phyloP scores from a whole-genome alignment of 1,140 invertebrate genomes.

The Dendroctonus ponderosae region DNA sequence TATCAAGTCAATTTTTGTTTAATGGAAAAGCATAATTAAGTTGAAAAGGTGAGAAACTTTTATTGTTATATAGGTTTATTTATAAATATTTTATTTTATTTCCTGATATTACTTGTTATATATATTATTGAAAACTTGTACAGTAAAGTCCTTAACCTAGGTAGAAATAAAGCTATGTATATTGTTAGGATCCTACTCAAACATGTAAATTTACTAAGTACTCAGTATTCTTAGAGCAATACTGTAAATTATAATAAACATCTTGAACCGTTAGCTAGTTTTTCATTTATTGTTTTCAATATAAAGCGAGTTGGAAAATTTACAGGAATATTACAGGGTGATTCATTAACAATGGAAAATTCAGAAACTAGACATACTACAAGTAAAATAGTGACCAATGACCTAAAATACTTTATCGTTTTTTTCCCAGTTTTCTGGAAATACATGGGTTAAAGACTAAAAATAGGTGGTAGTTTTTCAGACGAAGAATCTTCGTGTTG shows the following conservation, averaged over 20 bases:
- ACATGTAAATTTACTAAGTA: slow-evolving; percentile 21
- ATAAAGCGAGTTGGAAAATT: background rate
- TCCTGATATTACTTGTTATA: slow-evolving; percentile 24
- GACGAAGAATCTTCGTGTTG: too few species aligned
- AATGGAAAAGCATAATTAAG: too few species aligned
- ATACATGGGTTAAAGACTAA: too few species aligned
- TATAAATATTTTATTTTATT: slow-evolving; percentile 29
- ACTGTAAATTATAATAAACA: slow-evolving; percentile 7
- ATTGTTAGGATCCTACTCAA: too few species aligned
- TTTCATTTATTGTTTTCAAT: too few species aligned
- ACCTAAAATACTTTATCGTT: background rate
- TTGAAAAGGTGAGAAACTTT: slow-evolving; percentile 1
- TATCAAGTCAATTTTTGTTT: too few species aligned
- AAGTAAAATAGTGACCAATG: background rate
- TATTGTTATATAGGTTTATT: slow-evolving; percentile 24
- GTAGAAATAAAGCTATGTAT: slow-evolving; percentile 11
- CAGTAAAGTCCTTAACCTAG: slow-evolving; percentile 17
- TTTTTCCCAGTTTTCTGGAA: too few species aligned
- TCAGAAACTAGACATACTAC: background rate
- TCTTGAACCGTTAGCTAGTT: slow-evolving; percentile 8
- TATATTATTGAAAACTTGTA: slow-evolving; percentile 17
- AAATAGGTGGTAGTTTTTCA: too few species aligned
- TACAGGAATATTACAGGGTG: background rate
- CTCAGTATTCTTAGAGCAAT: slow-evolving; percentile 22
- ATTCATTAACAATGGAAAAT: background rate